Percentiles rank a stretch among this genome's conserved stretches.
phyloP scores from a whole-genome alignment of 2,113 vertebrate species.

The Sminthopsis crassicaudata region DNA sequence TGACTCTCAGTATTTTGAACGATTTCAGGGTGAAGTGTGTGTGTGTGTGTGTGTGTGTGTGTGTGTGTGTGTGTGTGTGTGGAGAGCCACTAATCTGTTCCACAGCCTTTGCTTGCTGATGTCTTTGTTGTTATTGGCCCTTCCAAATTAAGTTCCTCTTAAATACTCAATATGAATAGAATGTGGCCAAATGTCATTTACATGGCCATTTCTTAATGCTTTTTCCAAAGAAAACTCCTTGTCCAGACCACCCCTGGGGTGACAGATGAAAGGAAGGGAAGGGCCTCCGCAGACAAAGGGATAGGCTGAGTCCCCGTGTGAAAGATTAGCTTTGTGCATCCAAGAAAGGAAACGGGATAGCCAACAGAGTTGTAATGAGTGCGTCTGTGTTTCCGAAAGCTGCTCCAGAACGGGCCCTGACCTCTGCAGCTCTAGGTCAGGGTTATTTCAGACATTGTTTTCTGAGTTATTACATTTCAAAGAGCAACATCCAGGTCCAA shows the following conservation, averaged over 20 bases:
- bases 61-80: background rate
- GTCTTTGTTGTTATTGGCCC: background rate
- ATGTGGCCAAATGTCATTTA: background rate
- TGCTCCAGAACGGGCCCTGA: background rate
- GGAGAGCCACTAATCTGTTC: background rate
- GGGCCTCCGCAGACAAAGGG: background rate
- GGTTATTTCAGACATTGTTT: background rate
- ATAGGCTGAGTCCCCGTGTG: background rate
- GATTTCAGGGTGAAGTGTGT: background rate
- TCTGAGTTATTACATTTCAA: conserved; percentile 1
- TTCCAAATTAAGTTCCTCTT: background rate
- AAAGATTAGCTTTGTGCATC: background rate
- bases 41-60: background rate
- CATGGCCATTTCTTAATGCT: background rate
- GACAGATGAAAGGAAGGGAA: conserved; percentile 1
- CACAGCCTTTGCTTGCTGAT: background rate
- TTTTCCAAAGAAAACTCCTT: conserved; percentile 2
- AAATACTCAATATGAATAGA: background rate
- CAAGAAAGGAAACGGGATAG: background rate
- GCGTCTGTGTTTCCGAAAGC: background rate
- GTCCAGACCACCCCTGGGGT: conserved; percentile 2
- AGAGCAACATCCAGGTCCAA: background rate
- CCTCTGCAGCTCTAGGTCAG: background rate
- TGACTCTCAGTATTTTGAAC: background rate
- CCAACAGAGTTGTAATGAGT: background rate